Percentiles rank a stretch among this genome's conserved stretches.
Conservation (phyloP, 2,888 invertebrate species). For the Habroteleia sp. region DNA sequence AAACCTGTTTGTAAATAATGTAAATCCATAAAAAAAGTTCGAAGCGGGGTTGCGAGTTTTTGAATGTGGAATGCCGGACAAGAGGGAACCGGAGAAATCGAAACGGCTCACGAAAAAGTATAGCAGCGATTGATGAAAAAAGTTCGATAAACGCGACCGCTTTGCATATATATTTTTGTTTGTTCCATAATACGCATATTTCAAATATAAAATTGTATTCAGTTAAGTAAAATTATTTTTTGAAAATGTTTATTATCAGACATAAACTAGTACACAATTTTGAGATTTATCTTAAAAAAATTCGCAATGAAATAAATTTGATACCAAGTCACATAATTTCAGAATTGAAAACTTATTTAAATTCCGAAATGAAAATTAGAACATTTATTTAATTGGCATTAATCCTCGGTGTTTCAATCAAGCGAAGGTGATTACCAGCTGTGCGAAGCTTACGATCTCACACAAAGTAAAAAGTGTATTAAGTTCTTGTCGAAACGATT, state of each 20-base stretch:
- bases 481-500: slow-evolving; percentile 62
- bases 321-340: too few species aligned
- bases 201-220: too few species aligned
- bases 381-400: slow-evolving; percentile 21
- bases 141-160: slow-evolving; percentile 30
- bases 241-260: too few species aligned
- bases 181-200: too few species aligned
- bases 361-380: background rate
- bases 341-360: too few species aligned
- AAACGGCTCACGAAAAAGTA: slow-evolving; percentile 39
- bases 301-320: too few species aligned
- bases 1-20: slow-evolving; percentile 78
- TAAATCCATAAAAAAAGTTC: slow-evolving; percentile 71
- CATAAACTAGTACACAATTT: too few species aligned
- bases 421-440: slow-evolving; percentile 25
- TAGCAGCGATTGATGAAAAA: slow-evolving; percentile 44
- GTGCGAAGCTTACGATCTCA: slow-evolving; percentile 15
- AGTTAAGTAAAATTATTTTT: too few species aligned
- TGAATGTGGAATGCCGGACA: slow-evolving; percentile 68
- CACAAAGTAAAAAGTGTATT: slow-evolving; percentile 56
- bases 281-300: too few species aligned
- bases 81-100: slow-evolving; percentile 52
- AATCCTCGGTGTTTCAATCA: slow-evolving; percentile 43
- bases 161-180: slow-evolving; percentile 26
- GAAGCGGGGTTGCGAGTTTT: slow-evolving; percentile 66